These are phyloP conservation scores for Stramonita haemastoma DNA, from an alignment of 2,888 invertebrate species.

Conservation along the genomic window DNA sequence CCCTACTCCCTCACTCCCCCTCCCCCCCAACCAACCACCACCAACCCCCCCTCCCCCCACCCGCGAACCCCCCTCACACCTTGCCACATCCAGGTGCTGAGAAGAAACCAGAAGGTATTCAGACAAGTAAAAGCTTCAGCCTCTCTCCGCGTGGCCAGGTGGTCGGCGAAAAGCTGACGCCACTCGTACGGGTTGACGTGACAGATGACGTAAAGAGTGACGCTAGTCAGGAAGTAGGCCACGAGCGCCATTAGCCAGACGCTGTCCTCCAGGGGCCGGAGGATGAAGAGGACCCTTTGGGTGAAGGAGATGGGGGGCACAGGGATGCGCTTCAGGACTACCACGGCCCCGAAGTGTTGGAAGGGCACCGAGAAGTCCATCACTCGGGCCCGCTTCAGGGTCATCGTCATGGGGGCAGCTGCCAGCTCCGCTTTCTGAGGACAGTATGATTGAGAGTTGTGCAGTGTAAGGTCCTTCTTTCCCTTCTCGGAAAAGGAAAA, in stretches of 20 bases:
- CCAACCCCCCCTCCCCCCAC: no score
- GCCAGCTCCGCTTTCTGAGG: slow-evolving; percentile 60
- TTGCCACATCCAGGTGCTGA: slow-evolving; percentile 65
- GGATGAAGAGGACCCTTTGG: slow-evolving; percentile 57
- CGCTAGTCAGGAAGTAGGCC: slow-evolving; percentile 64
- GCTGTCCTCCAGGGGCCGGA: slow-evolving; percentile 61
- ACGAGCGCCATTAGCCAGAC: slow-evolving; percentile 64
- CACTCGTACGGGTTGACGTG: slow-evolving; percentile 69
- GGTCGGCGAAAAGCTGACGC: slow-evolving; percentile 65
- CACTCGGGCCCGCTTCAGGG: slow-evolving; percentile 46
- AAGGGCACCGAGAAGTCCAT: slow-evolving; percentile 66
- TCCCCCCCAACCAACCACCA: no score
- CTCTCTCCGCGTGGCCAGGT: slow-evolving; percentile 65
- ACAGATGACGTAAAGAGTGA: slow-evolving; percentile 64
- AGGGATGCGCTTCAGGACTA: slow-evolving; percentile 59
- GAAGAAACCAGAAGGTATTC: slow-evolving; percentile 69
- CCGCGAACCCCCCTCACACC: no score
- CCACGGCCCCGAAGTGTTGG: slow-evolving; percentile 56
- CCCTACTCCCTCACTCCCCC: no score
- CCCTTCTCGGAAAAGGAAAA: no score
- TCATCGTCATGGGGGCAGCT: slow-evolving; percentile 63
- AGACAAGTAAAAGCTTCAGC: slow-evolving; percentile 69
- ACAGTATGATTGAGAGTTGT: neutral
- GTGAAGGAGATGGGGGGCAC: slow-evolving; percentile 48
- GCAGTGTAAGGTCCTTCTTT: no score